These are phyloP conservation scores for Pseudopipra pipra DNA, from an alignment of 2,113 vertebrate species.

Conservation along the genomic window DNA sequence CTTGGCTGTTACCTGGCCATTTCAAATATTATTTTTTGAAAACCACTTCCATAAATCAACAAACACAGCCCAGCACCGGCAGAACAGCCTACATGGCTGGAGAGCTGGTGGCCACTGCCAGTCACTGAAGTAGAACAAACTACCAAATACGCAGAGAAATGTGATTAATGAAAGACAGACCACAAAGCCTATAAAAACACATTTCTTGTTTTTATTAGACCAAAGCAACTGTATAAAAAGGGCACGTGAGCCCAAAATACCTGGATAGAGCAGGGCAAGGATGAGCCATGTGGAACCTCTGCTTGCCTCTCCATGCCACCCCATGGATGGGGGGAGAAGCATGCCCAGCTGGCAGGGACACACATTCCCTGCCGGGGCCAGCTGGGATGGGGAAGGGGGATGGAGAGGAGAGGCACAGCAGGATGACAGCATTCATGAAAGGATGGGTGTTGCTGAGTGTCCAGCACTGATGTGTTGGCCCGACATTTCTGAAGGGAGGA, in stretches of 20 bases:
- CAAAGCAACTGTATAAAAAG: not conserved
- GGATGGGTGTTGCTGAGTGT: not conserved
- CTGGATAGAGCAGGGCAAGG: not conserved
- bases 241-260: not conserved
- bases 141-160: not conserved
- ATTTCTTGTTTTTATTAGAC: slow-evolving; percentile 46
- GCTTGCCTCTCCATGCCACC: not conserved
- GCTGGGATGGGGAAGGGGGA: not conserved
- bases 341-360: not conserved
- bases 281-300: rapidly evolving
- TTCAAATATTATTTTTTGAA: slow-evolving; percentile 58
- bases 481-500: not conserved
- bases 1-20: slow-evolving; percentile 43
- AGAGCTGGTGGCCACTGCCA: not conserved
- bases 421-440: not conserved
- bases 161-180: slow-evolving; percentile 53
- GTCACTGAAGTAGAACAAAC: slow-evolving; percentile 33
- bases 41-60: slow-evolving; percentile 64
- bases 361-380: rapidly evolving
- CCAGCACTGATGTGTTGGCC: not conserved
- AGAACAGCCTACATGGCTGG: not conserved
- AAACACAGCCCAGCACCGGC: not conserved
- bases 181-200: slow-evolving; percentile 45
- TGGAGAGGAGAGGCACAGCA: not conserved
- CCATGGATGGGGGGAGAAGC: rapidly evolving